A percentile compares a stretch with the other conserved stretches of the same genome.
Evolutionary conservation across 2,888 invertebrate genomes (phyloP).

Genomic region (Molanna angustata): DNA sequence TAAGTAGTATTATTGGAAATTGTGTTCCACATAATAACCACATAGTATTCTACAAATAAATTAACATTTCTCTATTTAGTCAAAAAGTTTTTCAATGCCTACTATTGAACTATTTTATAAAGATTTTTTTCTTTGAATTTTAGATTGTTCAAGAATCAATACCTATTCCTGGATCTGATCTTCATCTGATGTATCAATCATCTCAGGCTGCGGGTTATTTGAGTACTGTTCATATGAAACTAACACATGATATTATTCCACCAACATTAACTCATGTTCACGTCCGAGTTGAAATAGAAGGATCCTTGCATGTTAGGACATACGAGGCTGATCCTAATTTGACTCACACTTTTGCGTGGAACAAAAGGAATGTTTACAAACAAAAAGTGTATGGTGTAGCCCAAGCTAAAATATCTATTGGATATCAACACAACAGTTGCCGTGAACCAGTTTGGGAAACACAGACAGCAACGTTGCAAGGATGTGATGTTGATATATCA

Average conservation of each 20-base stretch:
- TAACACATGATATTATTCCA: conserved; percentile 79
- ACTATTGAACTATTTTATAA: no score
- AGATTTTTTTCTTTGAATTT: conserved; percentile 33
- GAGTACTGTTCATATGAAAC: conserved; percentile 87
- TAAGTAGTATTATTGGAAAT: no score
- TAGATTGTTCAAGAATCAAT: conserved; percentile 97
- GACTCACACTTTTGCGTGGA: conserved; percentile 97
- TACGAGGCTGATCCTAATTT: conserved; percentile 96
- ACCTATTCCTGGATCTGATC: conserved; percentile 87
- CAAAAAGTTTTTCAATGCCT: no score
- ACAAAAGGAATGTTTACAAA: conserved; percentile 94
- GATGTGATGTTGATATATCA: conserved; percentile 94
- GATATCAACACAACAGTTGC: conserved; percentile 92
- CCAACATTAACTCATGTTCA: conserved; percentile 83
- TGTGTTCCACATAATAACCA: no score
- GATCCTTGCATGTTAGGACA: conserved; percentile 84
- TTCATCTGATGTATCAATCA: conserved; percentile 93
- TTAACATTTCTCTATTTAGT: no score
- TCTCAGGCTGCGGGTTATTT: conserved; percentile 92
- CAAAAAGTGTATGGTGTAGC: conserved; percentile 93
- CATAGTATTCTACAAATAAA: no score
- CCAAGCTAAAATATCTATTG: conserved; percentile 84
- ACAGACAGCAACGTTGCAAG: conserved; percentile 89
- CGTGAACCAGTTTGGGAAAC: conserved; percentile 90
- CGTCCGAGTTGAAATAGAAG: conserved; percentile 90